A percentile compares a stretch with the other conserved stretches of the same genome.
Evolutionary conservation across 2,888 invertebrate genomes (phyloP).

Genomic region (Pseudanteris insignis): DNA sequence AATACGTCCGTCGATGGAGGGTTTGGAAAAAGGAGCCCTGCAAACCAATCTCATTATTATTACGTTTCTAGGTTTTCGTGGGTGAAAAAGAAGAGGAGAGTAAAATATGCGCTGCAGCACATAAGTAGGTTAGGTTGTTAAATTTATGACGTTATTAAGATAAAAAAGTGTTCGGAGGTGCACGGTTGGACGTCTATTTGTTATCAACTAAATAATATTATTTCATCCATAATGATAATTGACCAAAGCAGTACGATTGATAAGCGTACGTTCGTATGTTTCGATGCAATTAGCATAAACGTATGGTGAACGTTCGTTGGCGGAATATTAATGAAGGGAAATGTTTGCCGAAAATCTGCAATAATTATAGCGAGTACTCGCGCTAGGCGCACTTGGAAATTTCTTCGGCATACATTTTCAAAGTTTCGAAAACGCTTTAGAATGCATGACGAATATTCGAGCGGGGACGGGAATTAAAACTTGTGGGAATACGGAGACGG

Average conservation of each 20-base stretch:
- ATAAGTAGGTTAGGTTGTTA: constrained; percentile 27
- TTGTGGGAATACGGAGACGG: too few species aligned
- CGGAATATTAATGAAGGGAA: constrained; percentile 13
- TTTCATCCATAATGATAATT: constrained; percentile 13
- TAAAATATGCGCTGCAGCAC: constrained; percentile 12
- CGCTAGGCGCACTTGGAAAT: background rate
- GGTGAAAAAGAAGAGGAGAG: constrained; percentile 5
- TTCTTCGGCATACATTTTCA: background rate
- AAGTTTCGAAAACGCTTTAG: too few species aligned
- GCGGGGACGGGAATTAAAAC: too few species aligned
- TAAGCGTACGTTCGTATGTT: constrained; percentile 7
- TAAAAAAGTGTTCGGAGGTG: constrained; percentile 24
- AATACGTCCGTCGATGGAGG: background rate
- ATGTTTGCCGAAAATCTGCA: constrained; percentile 4
- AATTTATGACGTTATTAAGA: constrained; percentile 28
- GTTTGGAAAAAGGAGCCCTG: background rate
- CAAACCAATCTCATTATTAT: constrained; percentile 20
- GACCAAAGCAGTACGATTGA: background rate
- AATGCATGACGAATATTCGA: too few species aligned
- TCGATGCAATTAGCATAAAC: background rate
- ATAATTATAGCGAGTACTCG: constrained; percentile 4
- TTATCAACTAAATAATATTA: constrained; percentile 15
- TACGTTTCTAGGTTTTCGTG: constrained; percentile 14
- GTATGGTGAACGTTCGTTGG: constrained; percentile 3
- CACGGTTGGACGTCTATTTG: constrained; percentile 11